A percentile compares a stretch with the other conserved stretches of the same genome.
Conservation (phyloP, 2,888 invertebrate genomes). For the Andrena dorsata region DNA sequence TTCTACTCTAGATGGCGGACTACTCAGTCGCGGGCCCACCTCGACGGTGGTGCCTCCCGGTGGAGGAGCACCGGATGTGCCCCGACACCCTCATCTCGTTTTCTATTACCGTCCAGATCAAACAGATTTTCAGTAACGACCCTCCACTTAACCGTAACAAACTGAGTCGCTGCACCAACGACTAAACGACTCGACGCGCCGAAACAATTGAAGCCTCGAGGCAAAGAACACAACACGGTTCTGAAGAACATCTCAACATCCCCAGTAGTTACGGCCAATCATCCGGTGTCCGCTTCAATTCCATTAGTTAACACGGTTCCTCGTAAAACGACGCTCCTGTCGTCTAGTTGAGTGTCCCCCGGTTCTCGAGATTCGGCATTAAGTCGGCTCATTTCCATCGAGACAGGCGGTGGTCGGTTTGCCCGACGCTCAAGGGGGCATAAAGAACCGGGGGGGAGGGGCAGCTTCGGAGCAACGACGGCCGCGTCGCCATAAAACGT, state of each 20-base stretch:
- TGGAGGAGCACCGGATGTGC: too few species aligned
- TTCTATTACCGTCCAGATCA: too few species aligned
- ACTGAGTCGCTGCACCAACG: too few species aligned
- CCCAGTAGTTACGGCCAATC: slow-evolving; percentile 33
- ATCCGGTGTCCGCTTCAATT: slow-evolving; percentile 34
- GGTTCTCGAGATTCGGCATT: slow-evolving; percentile 35
- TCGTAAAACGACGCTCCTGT: slow-evolving; percentile 36
- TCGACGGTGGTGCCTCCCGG: too few species aligned
- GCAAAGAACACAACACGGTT: slow-evolving; percentile 1
- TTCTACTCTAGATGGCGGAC: too few species aligned
- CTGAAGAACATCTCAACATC: slow-evolving; percentile 31
- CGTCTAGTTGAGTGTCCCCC: background rate
- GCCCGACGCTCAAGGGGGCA: background rate
- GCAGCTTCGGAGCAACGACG: background rate
- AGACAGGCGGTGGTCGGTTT: background rate
- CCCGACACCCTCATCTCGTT: too few species aligned
- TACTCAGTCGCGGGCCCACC: too few species aligned
- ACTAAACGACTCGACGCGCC: background rate
- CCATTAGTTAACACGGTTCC: slow-evolving; percentile 38
- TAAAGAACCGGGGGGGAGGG: background rate
- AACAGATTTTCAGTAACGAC: too few species aligned
- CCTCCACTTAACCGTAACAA: too few species aligned
- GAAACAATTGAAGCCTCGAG: background rate
- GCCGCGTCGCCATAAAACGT: slow-evolving; percentile 43
- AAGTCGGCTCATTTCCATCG: slow-evolving; percentile 49